Conservation (phyloP, 2,888 invertebrate species). For the Eledone cirrhosa region DNA sequence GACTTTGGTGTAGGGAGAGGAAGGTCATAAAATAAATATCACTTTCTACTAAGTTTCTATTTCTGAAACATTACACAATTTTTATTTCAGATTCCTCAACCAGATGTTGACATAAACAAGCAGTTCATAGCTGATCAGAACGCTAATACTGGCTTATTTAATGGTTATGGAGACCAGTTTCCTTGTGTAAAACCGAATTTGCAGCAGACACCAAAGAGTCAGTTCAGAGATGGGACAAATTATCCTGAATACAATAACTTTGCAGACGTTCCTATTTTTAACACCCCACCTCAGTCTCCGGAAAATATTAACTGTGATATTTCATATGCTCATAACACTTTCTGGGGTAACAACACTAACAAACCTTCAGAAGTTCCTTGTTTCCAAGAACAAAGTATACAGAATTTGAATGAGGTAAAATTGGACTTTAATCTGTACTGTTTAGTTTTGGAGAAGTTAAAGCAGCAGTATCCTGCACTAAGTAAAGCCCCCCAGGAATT, state of each 20-base stretch:
- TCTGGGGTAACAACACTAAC: background rate
- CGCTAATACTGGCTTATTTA: background rate
- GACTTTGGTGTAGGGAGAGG: too few species aligned
- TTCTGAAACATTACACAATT: background rate
- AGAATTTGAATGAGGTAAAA: conserved; percentile 3
- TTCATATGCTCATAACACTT: background rate
- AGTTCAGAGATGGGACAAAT: background rate
- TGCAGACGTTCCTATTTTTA: conserved; percentile 6
- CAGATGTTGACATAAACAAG: background rate
- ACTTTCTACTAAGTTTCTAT: background rate
- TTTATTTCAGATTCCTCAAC: too few species aligned
- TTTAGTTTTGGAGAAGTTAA: conserved; percentile 4
- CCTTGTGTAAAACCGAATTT: background rate
- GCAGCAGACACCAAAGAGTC: background rate
- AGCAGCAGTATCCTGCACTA: background rate
- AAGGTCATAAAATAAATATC: too few species aligned
- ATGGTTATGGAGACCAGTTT: too few species aligned
- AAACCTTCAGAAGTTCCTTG: too few species aligned
- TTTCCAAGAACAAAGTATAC: too few species aligned
- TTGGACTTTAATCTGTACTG: background rate
- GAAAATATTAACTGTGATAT: background rate
- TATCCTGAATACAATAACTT: background rate
- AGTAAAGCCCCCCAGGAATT: conserved; percentile 18
- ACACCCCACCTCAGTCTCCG: background rate
- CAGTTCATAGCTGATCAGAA: conserved; percentile 10